Evolutionary conservation across 2,888 invertebrate species (phyloP), one percentile per base, ranked within the genome.

Genomic region (Pecten maximus): DNA sequence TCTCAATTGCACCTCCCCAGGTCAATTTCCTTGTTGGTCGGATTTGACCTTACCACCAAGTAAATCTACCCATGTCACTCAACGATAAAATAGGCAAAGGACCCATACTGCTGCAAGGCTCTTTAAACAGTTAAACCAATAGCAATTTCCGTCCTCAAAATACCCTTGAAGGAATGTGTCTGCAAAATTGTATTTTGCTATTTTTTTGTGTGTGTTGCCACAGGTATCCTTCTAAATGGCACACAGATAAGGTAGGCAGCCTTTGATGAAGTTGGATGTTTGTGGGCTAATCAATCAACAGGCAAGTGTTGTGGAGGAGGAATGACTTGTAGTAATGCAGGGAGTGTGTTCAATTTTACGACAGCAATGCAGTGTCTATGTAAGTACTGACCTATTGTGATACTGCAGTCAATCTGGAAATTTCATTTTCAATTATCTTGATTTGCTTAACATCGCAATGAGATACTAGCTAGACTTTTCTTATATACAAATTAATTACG

Each of bases 1-100:
- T 74, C 74, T 74, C 35, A 74, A 74, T 74, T 74, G 74, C 74
- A 74, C 74, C 74, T 74, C 74, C 35, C 54, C 74, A 16, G 74
- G 74, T 74, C 74, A 74, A 74, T 74, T 74, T 74, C 74, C 74
- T 74, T 74, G 74, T 74, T 74, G 74, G 74, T 74, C 74, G 74
- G 8, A 35, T 74, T 74, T 74, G 74, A 74, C 74, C 74, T 16
- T 35, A 74, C 74, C 28, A 74, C 74, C 28, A 35, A 10, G 74
- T 74, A 74, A 74, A 74, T 35, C 74, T 74, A 74, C 74, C 74
- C 74, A 35, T 74, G 74, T 74, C 74, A 74, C 35, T 74, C 74
- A 74, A 35, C 35, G 74, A 74, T 74, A 74, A 74, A 74, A 74
- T 16, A 28, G 35, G 74, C 10, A 28, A 28, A 6, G 74, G 35